A percentile compares a stretch with the other conserved stretches of the same genome.
Evolutionary conservation across 2,888 invertebrate species (phyloP).

Genomic region (Lepidochitona cinerea): DNA sequence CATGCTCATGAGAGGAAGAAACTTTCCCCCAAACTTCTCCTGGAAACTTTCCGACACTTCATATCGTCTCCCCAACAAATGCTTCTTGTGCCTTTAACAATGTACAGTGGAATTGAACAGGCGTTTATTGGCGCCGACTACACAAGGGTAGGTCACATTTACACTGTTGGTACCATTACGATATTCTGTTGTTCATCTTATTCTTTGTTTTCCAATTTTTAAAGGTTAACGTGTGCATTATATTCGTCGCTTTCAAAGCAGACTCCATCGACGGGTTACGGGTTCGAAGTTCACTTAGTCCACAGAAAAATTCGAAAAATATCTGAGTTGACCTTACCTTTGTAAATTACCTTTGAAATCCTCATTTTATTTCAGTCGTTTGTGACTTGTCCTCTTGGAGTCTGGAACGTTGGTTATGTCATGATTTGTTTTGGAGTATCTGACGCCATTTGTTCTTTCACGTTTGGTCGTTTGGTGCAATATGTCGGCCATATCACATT

Average conservation of each 20-base stretch:
- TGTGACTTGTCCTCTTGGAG: slow-evolving; percentile 61
- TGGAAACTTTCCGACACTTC: slow-evolving; percentile 87
- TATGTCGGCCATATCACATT: slow-evolving; percentile 66
- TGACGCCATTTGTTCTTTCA: slow-evolving; percentile 65
- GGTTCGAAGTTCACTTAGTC: no score
- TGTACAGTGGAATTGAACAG: slow-evolving; percentile 98
- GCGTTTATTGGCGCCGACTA: slow-evolving; percentile 90
- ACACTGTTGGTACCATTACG: neutral
- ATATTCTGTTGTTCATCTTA: no score
- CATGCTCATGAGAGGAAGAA: slow-evolving; percentile 20
- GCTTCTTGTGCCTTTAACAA: slow-evolving; percentile 92
- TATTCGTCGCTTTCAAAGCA: no score
- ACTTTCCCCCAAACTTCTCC: slow-evolving; percentile 41
- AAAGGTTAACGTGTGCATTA: no score
- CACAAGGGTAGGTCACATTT: slow-evolving; percentile 67
- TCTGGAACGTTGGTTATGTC: slow-evolving; percentile 66
- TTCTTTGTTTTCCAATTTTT: no score
- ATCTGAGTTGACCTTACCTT: no score
- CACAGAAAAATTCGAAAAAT: no score
- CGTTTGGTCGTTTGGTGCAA: slow-evolving; percentile 62
- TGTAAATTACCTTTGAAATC: no score
- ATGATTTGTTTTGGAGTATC: slow-evolving; percentile 68
- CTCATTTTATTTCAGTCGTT: slow-evolving; percentile 63
- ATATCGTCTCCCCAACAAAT: slow-evolving; percentile 89
- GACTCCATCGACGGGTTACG: no score